phyloP scores from a whole-genome alignment of 2,797 vertebrate genomes.

The Cynopterus sphinx region DNA sequence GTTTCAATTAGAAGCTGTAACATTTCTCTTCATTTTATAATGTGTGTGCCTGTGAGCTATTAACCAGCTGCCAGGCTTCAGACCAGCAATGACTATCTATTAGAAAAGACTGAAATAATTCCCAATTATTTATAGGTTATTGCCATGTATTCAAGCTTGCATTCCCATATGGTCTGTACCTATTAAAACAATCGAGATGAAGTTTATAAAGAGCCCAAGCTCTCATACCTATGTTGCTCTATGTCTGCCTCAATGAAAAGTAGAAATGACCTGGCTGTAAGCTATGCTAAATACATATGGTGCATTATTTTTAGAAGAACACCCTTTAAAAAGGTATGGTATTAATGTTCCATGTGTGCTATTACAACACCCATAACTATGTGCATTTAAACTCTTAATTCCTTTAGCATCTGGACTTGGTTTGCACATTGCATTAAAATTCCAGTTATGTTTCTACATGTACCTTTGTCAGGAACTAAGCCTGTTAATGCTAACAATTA shows the following conservation, averaged over 20 bases:
- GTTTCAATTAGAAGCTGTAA: slow-evolving; percentile 72
- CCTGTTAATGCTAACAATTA: slow-evolving; percentile 59
- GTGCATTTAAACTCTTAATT: background rate
- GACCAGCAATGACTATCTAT: slow-evolving; percentile 51
- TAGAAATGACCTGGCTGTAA: background rate
- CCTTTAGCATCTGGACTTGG: background rate
- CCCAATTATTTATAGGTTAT: slow-evolving; percentile 70
- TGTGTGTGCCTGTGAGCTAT: slow-evolving; percentile 53
- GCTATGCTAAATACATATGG: background rate
- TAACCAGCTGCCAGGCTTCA: slow-evolving; percentile 55
- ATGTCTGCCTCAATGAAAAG: background rate
- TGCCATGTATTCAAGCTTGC: slow-evolving; percentile 49
- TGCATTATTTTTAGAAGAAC: background rate
- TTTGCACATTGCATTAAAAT: slow-evolving; percentile 33
- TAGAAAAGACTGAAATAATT: slow-evolving; percentile 68
- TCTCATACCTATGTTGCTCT: background rate
- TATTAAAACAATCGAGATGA: slow-evolving; percentile 44
- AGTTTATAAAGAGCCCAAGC: background rate
- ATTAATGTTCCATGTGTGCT: background rate
- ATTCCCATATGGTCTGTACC: slow-evolving; percentile 61
- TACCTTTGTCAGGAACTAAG: slow-evolving; percentile 52
- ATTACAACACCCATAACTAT: background rate
- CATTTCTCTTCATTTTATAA: slow-evolving; percentile 69
- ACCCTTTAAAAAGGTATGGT: background rate
- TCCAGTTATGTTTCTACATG: background rate